Evolutionary conservation across 2,113 vertebrate genomes (phyloP).

Genomic region (Desmodus rotundus): DNA sequence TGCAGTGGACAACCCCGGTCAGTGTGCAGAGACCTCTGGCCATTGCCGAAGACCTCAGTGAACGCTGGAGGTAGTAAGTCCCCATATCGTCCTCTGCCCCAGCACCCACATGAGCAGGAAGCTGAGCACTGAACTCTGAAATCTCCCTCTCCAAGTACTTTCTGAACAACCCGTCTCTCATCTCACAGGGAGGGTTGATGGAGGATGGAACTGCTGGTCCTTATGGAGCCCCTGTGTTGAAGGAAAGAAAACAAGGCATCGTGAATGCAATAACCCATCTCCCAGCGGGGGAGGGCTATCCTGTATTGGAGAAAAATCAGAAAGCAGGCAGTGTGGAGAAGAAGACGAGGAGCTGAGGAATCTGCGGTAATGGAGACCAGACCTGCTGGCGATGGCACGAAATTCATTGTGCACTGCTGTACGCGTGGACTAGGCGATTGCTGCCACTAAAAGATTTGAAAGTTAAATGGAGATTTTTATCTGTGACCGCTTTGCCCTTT

Average conservation of each 20-base stretch:
- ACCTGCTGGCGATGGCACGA: accelerated
- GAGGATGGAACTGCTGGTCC: conserved; percentile 91
- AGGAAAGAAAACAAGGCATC: conserved; percentile 83
- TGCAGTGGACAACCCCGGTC: background rate
- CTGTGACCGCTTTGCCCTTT: background rate
- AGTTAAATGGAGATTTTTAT: background rate
- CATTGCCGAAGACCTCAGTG: background rate
- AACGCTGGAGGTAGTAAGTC: background rate
- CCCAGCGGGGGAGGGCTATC: conserved; percentile 81
- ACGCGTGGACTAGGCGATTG: accelerated
- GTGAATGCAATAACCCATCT: conserved; percentile 87
- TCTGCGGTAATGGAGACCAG: conserved; percentile 81
- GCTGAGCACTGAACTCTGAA: background rate
- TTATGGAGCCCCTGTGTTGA: conserved; percentile 85
- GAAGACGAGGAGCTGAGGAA: conserved; percentile 86
- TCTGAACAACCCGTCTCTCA: background rate
- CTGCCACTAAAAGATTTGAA: background rate
- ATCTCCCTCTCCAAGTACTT: background rate
- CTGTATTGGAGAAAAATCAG: conserved; percentile 81
- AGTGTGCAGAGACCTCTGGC: background rate
- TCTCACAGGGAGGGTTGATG: conserved; percentile 83
- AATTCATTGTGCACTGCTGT: background rate
- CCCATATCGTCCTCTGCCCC: background rate
- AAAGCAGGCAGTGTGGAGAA: conserved; percentile 83
- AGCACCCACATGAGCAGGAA: background rate